Conservation (phyloP, 2,888 invertebrate species). For the Prosopocoilus inquinatus region DNA sequence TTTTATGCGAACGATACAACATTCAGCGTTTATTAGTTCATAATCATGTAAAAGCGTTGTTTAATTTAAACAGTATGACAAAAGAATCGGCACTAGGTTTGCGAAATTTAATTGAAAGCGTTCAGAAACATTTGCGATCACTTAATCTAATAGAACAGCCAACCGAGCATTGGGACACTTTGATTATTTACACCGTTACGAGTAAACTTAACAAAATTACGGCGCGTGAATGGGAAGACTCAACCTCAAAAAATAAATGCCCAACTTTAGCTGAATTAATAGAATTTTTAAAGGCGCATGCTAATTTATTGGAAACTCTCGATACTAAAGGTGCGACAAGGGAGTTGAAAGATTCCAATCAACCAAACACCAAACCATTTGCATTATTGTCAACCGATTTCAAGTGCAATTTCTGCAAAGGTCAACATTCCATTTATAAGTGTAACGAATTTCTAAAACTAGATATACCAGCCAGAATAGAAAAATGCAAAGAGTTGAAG, state of each 20-base stretch:
- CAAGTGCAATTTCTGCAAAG: not conserved
- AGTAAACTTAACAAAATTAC: conserved; percentile 10
- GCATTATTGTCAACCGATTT: not conserved
- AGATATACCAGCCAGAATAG: not conserved
- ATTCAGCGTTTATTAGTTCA: conserved; percentile 20
- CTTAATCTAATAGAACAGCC: conserved; percentile 5
- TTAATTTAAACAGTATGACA: conserved; percentile 10
- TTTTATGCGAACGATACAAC: conserved; percentile 21
- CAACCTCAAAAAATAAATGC: conserved; percentile 2
- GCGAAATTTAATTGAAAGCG: conserved; percentile 6
- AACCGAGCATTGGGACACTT: conserved; percentile 11
- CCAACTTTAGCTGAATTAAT: conserved; percentile 4
- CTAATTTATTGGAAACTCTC: conserved; percentile 14
- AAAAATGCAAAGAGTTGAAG: conserved; percentile 2
- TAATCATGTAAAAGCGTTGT: conserved; percentile 21
- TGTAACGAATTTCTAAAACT: conserved; percentile 8
- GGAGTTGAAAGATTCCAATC: not conserved
- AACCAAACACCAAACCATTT: not conserved
- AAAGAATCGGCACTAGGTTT: conserved; percentile 5
- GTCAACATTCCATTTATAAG: conserved; percentile 1
- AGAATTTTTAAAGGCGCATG: conserved; percentile 7
- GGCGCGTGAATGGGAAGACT: conserved; percentile 9
- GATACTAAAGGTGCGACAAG: conserved; percentile 1
- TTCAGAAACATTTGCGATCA: conserved; percentile 11
- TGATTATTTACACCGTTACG: conserved; percentile 11